Percentiles rank a stretch among this genome's conserved stretches.
phyloP scores from a whole-genome alignment of 2,888 invertebrate genomes.

The Entomobrya proxima region DNA sequence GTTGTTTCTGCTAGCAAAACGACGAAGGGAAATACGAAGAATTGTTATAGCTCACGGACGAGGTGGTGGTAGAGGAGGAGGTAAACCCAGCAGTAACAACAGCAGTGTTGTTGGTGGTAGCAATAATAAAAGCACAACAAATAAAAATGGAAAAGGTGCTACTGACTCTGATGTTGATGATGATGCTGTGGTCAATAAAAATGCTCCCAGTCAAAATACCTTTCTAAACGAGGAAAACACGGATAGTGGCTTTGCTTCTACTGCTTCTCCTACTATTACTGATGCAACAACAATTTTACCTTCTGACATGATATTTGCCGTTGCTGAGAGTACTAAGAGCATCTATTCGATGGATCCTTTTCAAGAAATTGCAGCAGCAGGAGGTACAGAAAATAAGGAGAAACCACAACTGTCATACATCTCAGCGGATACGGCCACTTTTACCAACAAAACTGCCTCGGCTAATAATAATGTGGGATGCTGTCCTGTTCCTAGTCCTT shows the following conservation, averaged over 20 bases:
- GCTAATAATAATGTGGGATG: not conserved
- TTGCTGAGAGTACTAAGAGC: constrained; percentile 1
- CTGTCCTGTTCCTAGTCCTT: not conserved
- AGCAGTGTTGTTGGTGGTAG: not conserved
- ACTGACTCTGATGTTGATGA: not conserved
- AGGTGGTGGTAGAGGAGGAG: not conserved
- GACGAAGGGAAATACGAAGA: constrained; percentile 59
- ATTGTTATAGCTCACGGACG: constrained; percentile 58
- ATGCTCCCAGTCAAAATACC: constrained; percentile 23
- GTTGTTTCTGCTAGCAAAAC: constrained; percentile 49
- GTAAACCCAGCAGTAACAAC: not conserved
- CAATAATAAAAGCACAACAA: constrained; percentile 33
- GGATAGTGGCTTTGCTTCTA: not conserved
- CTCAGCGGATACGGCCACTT: constrained; percentile 14
- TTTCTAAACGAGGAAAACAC: constrained; percentile 2
- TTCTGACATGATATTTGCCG: constrained; percentile 24
- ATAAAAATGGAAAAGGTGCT: constrained; percentile 45
- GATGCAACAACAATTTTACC: constrained; percentile 9
- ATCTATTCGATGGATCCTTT: constrained; percentile 30
- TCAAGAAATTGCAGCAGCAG: constrained; percentile 37
- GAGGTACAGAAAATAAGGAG: constrained; percentile 13
- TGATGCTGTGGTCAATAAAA: constrained; percentile 44
- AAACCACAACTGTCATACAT: constrained; percentile 53
- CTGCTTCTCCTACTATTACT: too few relatives aligned
- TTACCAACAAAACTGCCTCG: not conserved